Evolutionary conservation across 2,888 invertebrate species (phyloP).

Genomic region (Iselma pallidipennis): DNA sequence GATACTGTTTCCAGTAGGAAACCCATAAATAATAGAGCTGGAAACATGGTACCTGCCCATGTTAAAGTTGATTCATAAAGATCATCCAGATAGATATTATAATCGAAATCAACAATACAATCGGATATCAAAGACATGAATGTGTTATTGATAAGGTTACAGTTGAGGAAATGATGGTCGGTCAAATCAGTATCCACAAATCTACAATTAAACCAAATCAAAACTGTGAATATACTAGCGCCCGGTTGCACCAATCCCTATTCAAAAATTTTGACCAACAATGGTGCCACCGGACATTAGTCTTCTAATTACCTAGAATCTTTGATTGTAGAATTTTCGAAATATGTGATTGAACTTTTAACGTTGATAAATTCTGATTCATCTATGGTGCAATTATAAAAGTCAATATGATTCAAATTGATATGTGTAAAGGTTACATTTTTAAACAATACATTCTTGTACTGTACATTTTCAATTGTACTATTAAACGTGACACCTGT

Average conservation of each 20-base stretch:
- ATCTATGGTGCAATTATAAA: slow-evolving; percentile 71
- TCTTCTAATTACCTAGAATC: slow-evolving; percentile 68
- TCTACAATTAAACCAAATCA: slow-evolving; percentile 47
- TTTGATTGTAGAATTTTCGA: slow-evolving; percentile 64
- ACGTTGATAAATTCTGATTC: slow-evolving; percentile 72
- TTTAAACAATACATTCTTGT: slow-evolving; percentile 62
- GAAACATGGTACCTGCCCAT: slow-evolving; percentile 56
- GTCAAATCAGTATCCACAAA: slow-evolving; percentile 72
- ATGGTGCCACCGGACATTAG: no score
- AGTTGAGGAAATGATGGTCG: slow-evolving; percentile 63
- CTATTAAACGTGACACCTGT: slow-evolving; percentile 59
- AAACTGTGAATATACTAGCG: not conserved
- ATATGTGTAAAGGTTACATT: slow-evolving; percentile 70
- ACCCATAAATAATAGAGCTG: slow-evolving; percentile 54
- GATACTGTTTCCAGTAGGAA: slow-evolving; percentile 47
- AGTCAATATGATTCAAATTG: slow-evolving; percentile 72
- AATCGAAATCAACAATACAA: slow-evolving; percentile 58
- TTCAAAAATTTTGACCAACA: no score
- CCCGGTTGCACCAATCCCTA: no score
- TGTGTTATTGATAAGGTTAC: slow-evolving; percentile 62
- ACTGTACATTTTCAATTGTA: slow-evolving; percentile 68
- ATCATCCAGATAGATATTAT: slow-evolving; percentile 63
- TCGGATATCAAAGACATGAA: slow-evolving; percentile 52
- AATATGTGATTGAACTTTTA: slow-evolving; percentile 70
- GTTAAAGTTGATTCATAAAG: slow-evolving; percentile 50